These are phyloP conservation scores for Tachypleus tridentatus DNA, from an alignment of 1,140 invertebrate genomes.

Conservation along the genomic window DNA sequence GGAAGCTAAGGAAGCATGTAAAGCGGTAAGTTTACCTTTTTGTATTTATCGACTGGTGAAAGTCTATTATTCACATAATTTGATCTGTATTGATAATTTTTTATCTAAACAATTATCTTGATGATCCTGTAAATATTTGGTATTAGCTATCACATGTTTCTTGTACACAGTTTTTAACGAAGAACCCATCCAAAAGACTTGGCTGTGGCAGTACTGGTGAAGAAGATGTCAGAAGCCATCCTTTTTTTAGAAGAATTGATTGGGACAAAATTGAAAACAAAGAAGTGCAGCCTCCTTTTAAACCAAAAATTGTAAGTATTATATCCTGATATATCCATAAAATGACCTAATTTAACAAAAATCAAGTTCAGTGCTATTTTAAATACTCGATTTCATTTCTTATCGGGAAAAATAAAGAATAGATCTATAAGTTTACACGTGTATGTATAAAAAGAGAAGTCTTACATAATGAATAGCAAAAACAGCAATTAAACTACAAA, in stretches of 20 bases:
- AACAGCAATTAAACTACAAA: no score
- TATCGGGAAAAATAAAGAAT: conserved; percentile 67
- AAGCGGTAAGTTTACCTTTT: conserved; percentile 49
- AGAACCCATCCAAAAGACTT: conserved; percentile 85
- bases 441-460: no score
- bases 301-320: conserved; percentile 90
- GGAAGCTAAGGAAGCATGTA: conserved; percentile 89
- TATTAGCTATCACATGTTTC: conserved; percentile 19
- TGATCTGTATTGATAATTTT: background rate
- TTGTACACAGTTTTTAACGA: conserved; percentile 67
- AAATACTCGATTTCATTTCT: no score
- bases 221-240: conserved; percentile 85
- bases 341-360: no score
- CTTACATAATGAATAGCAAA: no score
- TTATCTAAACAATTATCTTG: no score
- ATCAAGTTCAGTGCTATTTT: no score
- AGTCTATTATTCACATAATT: conserved; percentile 27
- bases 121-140: conserved; percentile 6
- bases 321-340: no score
- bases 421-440: no score
- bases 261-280: conserved; percentile 93
- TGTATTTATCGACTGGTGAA: conserved; percentile 8
- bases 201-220: conserved; percentile 80
- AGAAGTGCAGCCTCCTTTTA: conserved; percentile 96
- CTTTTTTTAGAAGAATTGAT: conserved; percentile 94